Percentiles rank a stretch among this genome's conserved stretches.
phyloP scores from a whole-genome alignment of 2,113 vertebrate genomes.

The Protobothrops flavoviridis region DNA sequence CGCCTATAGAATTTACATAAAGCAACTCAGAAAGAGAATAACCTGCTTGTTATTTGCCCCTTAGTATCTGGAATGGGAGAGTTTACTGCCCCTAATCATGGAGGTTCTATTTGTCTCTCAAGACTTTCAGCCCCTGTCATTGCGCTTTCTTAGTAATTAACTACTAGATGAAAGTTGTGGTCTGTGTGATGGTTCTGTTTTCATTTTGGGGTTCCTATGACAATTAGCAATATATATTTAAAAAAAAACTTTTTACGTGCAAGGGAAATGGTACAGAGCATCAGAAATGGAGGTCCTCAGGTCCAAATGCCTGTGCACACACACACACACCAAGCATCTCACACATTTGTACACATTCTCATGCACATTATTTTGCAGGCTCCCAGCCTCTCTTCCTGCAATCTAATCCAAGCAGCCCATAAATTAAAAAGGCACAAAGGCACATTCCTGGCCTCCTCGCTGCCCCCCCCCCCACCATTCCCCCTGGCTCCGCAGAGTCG shows the following conservation, averaged over 20 bases:
- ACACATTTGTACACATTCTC: not conserved
- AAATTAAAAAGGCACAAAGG: slow-evolving; percentile 28
- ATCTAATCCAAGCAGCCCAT: slow-evolving; percentile 20
- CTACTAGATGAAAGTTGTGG: not conserved
- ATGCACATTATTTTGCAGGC: not conserved
- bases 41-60: not conserved
- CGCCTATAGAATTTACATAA: not conserved
- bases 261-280: not conserved
- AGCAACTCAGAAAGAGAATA: not conserved
- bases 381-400: slow-evolving; percentile 1
- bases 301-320: not conserved
- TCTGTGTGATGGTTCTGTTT: not conserved
- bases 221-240: not conserved
- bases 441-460: slow-evolving; percentile 18
- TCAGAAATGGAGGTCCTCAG: not conserved
- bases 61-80: not conserved
- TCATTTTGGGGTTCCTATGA: not conserved
- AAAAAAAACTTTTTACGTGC: not conserved
- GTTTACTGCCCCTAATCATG: not conserved
- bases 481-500: slow-evolving; percentile 19
- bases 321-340: not conserved
- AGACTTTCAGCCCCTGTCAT: not conserved
- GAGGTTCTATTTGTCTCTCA: not conserved
- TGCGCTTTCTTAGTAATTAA: not conserved
- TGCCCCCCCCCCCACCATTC: not conserved